Percentiles rank a stretch among this genome's conserved stretches.
Conservation (phyloP, 2,113 vertebrate genomes). For the Syngnathus scovelli region DNA sequence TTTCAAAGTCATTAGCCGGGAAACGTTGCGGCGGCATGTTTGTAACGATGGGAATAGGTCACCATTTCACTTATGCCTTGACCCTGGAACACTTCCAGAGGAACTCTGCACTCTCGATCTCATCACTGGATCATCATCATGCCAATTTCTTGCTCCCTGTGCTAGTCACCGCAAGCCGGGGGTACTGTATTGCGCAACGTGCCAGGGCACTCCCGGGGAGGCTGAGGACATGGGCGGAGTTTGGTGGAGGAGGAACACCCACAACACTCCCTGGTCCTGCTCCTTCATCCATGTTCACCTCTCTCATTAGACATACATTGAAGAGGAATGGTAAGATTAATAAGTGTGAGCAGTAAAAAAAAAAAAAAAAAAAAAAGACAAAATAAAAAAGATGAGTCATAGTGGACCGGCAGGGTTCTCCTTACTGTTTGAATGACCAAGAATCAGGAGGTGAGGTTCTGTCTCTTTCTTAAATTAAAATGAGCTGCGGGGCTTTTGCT, state of each 20-base stretch:
- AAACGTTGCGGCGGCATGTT: slow-evolving; percentile 28
- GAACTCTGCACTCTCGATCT: slow-evolving; percentile 50
- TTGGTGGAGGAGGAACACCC: slow-evolving; percentile 29
- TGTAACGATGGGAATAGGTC: slow-evolving; percentile 59
- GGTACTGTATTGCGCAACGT: slow-evolving; percentile 56
- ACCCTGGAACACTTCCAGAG: slow-evolving; percentile 52
- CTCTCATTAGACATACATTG: slow-evolving; percentile 36
- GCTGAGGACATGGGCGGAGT: slow-evolving; percentile 36
- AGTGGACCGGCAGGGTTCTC: slow-evolving; percentile 5
- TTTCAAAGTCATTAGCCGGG: slow-evolving; percentile 34
- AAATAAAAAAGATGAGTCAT: slow-evolving; percentile 4
- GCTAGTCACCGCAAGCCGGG: slow-evolving; percentile 28
- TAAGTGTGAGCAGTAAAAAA: neutral
- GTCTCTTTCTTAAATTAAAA: slow-evolving; percentile 55
- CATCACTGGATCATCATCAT: slow-evolving; percentile 35
- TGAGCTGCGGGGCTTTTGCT: slow-evolving; percentile 48
- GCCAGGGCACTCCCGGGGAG: slow-evolving; percentile 32
- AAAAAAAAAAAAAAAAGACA: neutral
- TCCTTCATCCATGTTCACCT: slow-evolving; percentile 36
- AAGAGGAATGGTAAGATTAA: slow-evolving; percentile 18
- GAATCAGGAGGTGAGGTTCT: slow-evolving; percentile 9
- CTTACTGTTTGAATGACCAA: neutral
- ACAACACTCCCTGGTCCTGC: slow-evolving; percentile 15
- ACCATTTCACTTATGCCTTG: slow-evolving; percentile 54
- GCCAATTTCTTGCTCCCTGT: slow-evolving; percentile 17